phyloP scores from a whole-genome alignment of 1,140 invertebrate genomes.

The Trypoxylus dichotomus region DNA sequence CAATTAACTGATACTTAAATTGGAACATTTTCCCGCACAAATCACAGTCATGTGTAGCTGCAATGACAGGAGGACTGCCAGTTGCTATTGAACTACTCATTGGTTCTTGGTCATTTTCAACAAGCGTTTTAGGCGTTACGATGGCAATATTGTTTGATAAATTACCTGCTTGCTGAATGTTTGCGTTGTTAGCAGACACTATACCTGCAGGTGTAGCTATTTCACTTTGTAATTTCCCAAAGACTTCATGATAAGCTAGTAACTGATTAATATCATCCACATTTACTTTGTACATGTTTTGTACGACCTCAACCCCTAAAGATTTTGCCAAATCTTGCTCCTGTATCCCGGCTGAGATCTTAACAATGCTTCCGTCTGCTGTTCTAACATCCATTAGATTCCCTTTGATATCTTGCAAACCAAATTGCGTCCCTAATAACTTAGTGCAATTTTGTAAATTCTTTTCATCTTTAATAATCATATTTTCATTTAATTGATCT shows the following conservation, averaged over 20 bases:
- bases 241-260: conserved; percentile 83
- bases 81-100: conserved; percentile 56
- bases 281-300: conserved; percentile 80
- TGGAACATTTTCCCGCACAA: conserved; percentile 84
- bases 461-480: conserved; percentile 53
- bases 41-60: conserved; percentile 75
- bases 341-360: conserved; percentile 67
- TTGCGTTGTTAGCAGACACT: conserved; percentile 49
- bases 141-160: conserved; percentile 48
- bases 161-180: conserved; percentile 33
- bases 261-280: conserved; percentile 81
- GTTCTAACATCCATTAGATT: conserved; percentile 70
- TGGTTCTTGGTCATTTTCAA: conserved; percentile 60
- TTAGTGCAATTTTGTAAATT: conserved; percentile 49
- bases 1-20: conserved; percentile 82
- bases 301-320: conserved; percentile 66
- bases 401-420: conserved; percentile 51
- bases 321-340: conserved; percentile 70
- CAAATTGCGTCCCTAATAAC: conserved; percentile 47
- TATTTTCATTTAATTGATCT: conserved; percentile 34
- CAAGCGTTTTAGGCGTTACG: conserved; percentile 59
- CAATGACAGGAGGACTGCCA: conserved; percentile 59
- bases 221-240: conserved; percentile 75
- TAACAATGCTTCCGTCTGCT: conserved; percentile 69
- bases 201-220: conserved; percentile 53